These are phyloP conservation scores for Luidia sarsii DNA, from an alignment of 53 echinoderm and acorn worm species.

Conservation along the genomic window DNA sequence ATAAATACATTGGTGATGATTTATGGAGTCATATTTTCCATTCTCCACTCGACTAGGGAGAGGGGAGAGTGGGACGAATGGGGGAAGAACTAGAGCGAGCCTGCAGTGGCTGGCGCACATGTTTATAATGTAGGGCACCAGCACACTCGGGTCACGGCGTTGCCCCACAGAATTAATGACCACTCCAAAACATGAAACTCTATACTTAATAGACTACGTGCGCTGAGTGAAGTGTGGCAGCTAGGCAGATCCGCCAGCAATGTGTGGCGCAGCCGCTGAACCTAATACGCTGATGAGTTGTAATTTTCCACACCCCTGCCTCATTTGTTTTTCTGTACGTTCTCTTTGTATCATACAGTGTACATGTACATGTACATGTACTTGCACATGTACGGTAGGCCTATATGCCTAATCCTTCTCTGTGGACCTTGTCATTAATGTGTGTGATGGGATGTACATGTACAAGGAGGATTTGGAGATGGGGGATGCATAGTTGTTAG, in stretches of 20 bases:
- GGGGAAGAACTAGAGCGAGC: no score
- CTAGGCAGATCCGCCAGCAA: neutral
- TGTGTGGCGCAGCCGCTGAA: neutral
- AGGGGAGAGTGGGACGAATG: no score
- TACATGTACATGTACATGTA: no score
- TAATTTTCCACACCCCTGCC: no score
- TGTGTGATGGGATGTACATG: no score
- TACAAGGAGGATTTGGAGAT: no score
- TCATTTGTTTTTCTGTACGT: no score
- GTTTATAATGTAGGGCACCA: constrained; percentile 29
- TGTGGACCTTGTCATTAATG: no score
- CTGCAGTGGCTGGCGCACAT: constrained; percentile 10
- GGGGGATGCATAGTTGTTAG: no score
- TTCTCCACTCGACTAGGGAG: neutral
- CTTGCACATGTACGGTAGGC: no score
- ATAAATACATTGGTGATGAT: constrained; percentile 16
- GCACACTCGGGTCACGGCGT: constrained; percentile 36
- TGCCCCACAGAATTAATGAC: constrained; percentile 48
- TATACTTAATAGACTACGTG: constrained; percentile 49
- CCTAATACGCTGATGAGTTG: constrained; percentile 31
- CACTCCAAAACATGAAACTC: constrained; percentile 54
- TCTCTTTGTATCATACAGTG: no score
- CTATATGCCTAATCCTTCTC: no score
- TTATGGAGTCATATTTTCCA: constrained; percentile 21
- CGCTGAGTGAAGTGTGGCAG: constrained; percentile 46